Evolutionary conservation across 2,113 vertebrate species (phyloP), one percentile per base, ranked within the genome.

Genomic region (Poicephalus gulielmi): DNA sequence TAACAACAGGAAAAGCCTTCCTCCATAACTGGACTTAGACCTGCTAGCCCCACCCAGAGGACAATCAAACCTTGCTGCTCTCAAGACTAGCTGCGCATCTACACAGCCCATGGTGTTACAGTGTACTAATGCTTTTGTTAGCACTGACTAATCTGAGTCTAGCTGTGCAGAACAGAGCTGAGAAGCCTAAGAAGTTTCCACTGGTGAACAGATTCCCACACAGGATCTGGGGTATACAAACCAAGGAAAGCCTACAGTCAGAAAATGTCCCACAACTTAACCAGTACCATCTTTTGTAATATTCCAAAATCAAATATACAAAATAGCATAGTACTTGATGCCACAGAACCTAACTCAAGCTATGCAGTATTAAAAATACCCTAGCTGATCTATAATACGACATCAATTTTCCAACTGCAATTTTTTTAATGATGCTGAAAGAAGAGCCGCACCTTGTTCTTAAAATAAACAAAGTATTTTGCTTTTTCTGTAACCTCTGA

Each of bases 401-500:
- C 73, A 88, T 62, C 43, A 71, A n/a, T 64, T 77, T 52, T 83
- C 78, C 57, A 55, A 49, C 60, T 44, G 46, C n/a, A 83, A 23
- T 85, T 70, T 83, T 90, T 89, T 35, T 47, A 83, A 81, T 1
- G 12, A 35, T 84, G 55, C 64, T 67, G 50, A 83, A 88, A 96
- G 90, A 95, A 91, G n/a, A 95, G 90, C 63, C 7, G 2, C 60
- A 81, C 92, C 86, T 95, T 70, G 31, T 96, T 97, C 97, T 97
- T 94, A 97, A 97, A 98, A 97, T 98, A 97, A 97, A 97, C 49
- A 16, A 97, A 96, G 78, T 92, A 43, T 94, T 97, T 98, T 97
- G 94, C 94, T 96, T 97, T 95, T 95, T 89, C 87, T 88, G 92
- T 98, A 98, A 97, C 97, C 97, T 98, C 96, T 98, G 98, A 97